Evolutionary conservation across 2,797 vertebrate species (phyloP), one percentile per base, ranked within the genome.

Genomic region (Vireo griseus): DNA sequence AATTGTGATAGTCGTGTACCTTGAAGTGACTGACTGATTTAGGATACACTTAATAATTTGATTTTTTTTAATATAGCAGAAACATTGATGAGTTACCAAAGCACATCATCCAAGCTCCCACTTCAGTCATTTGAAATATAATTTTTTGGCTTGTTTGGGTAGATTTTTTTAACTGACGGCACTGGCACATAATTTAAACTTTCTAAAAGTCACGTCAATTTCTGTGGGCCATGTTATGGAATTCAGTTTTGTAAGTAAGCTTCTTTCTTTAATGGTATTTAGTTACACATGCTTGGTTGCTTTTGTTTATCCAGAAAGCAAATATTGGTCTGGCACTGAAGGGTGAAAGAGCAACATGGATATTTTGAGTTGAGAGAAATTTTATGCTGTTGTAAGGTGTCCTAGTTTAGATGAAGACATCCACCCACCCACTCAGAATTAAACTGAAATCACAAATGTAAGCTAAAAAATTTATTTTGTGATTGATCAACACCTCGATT

Each of bases 11-110:
- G 93, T 92, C 2, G 0, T 57, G 69, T 94, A 90, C 95, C 94
- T 96, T 95, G 94, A 97, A 96, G 86, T 96, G 79, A 92, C 89
- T 95, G 91, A 91, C 78, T 91, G 69, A 95, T 94, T 94, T 84
- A 92, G 47, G 84, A 83, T 94, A 93, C 94, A 96, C 69, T 97
- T 95, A 96, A 92, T 93, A 95, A 88, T 95, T 78, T 90, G 47
- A 33, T 75, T 40, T 88, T 92, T 68, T 87, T 57, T 55, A 74
- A 72, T 95, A 68, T n/a, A 90, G 50, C 35, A 83, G 67, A 94
- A 95, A 80, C 76, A 52, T 50, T 94, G 87, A 86, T 86, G 82
- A 81, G 54, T 80, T 90, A 94, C 68, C 44, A 40, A 92, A 92
- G 52, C 16, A 12, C 35, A 61, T 94, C 74, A 50, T 63, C 39